Evolutionary conservation across 2,797 vertebrate species (phyloP).

Genomic region (Phataginus tetradactyla): DNA sequence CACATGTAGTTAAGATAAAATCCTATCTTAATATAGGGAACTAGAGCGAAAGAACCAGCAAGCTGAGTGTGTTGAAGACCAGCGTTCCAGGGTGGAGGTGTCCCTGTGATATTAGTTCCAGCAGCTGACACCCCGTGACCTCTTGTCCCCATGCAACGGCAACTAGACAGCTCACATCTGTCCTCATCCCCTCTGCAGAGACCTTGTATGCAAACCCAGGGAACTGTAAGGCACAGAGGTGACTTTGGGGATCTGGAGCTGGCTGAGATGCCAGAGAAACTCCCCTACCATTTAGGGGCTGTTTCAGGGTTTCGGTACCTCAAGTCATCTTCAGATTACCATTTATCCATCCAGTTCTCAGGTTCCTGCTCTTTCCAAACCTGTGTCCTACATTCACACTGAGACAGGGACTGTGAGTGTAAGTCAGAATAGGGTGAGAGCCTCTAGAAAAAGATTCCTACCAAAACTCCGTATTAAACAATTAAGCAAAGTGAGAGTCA

Average conservation of each 20-base stretch:
- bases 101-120: not conserved
- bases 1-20: not conserved
- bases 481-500: too few relatives aligned
- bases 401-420: too few relatives aligned
- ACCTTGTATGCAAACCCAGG: not conserved
- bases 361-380: not conserved
- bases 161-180: not conserved
- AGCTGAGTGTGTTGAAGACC: not conserved
- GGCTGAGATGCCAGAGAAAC: not conserved
- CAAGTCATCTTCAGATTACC: not conserved
- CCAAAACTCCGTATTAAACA: too few relatives aligned
- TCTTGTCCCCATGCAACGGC: not conserved
- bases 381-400: not conserved
- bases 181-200: fast-evolving
- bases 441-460: too few relatives aligned
- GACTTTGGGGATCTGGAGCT: not conserved
- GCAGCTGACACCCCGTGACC: not conserved
- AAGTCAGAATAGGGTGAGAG: too few relatives aligned
- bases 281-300: not conserved
- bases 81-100: not conserved
- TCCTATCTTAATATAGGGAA: not conserved
- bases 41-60: not conserved
- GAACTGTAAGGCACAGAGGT: not conserved
- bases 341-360: not conserved
- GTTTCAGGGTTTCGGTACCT: not conserved